phyloP scores from a whole-genome alignment of 2,113 vertebrate species.

The Pseudopodoces humilis region DNA sequence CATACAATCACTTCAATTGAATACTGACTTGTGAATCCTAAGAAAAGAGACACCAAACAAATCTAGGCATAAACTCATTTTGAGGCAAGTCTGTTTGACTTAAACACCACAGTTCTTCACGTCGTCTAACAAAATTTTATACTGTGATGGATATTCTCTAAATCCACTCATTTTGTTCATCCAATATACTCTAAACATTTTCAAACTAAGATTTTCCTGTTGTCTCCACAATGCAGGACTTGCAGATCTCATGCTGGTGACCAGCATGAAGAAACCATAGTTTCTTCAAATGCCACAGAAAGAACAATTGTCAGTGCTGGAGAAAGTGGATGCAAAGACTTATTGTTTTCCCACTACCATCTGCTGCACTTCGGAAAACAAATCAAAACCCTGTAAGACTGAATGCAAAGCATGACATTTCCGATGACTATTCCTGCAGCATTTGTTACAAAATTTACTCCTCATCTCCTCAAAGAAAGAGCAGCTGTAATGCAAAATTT shows the following conservation, averaged over 20 bases:
- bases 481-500: not conserved
- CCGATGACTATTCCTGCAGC: not conserved
- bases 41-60: slow-evolving; percentile 6
- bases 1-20: not conserved
- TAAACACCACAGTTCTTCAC: not conserved
- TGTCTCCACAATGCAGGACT: not conserved
- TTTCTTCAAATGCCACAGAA: not conserved
- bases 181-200: not conserved
- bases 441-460: not conserved
- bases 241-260: not conserved
- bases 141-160: not conserved
- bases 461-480: not conserved
- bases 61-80: not conserved
- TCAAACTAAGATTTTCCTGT: not conserved
- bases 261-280: too few relatives aligned
- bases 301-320: not conserved
- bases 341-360: not conserved
- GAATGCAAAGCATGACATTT: not conserved
- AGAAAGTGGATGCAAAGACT: not conserved
- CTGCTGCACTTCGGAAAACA: not conserved
- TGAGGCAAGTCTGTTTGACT: not conserved
- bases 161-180: not conserved
- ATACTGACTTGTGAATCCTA: not conserved
- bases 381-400: not conserved
- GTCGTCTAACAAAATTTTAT: not conserved